Conservation (phyloP, 2,113 vertebrate genomes). For the Thamnophis sirtalis region DNA sequence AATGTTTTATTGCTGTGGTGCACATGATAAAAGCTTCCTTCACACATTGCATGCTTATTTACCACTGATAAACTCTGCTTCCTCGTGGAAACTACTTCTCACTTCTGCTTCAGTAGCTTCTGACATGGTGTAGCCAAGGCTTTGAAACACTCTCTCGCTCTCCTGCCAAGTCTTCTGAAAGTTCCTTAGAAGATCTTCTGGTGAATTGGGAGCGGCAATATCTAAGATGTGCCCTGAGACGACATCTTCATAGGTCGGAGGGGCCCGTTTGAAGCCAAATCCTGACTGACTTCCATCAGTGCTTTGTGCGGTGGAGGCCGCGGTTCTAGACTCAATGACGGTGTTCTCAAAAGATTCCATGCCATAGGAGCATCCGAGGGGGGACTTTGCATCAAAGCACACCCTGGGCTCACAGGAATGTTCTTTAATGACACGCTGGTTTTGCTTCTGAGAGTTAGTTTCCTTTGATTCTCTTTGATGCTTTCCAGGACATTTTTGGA, state of each 20-base stretch:
- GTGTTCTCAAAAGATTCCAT: slow-evolving; percentile 71
- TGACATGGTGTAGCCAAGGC: slow-evolving; percentile 72
- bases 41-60: slow-evolving; percentile 69
- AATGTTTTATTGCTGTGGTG: not conserved
- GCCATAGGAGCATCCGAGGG: slow-evolving; percentile 69
- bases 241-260: slow-evolving; percentile 86
- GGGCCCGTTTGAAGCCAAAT: slow-evolving; percentile 64
- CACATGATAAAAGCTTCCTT: slow-evolving; percentile 34
- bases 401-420: slow-evolving; percentile 55
- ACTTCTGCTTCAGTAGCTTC: slow-evolving; percentile 65
- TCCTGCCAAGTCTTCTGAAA: slow-evolving; percentile 83
- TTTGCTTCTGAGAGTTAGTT: slow-evolving; percentile 33
- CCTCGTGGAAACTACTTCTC: slow-evolving; percentile 68
- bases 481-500: slow-evolving; percentile 52
- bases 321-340: slow-evolving; percentile 60
- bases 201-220: slow-evolving; percentile 69
- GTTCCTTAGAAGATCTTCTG: slow-evolving; percentile 75
- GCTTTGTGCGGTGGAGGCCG: slow-evolving; percentile 59
- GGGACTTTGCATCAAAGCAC: slow-evolving; percentile 66
- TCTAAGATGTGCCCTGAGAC: slow-evolving; percentile 76
- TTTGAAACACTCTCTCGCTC: slow-evolving; percentile 79
- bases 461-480: slow-evolving; percentile 47
- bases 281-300: slow-evolving; percentile 64
- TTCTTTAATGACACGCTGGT: slow-evolving; percentile 46
- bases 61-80: slow-evolving; percentile 70